A percentile compares a stretch with the other conserved stretches of the same genome.
Conservation (phyloP, 2,113 vertebrate genomes). For the Phyllostomus discolor region DNA sequence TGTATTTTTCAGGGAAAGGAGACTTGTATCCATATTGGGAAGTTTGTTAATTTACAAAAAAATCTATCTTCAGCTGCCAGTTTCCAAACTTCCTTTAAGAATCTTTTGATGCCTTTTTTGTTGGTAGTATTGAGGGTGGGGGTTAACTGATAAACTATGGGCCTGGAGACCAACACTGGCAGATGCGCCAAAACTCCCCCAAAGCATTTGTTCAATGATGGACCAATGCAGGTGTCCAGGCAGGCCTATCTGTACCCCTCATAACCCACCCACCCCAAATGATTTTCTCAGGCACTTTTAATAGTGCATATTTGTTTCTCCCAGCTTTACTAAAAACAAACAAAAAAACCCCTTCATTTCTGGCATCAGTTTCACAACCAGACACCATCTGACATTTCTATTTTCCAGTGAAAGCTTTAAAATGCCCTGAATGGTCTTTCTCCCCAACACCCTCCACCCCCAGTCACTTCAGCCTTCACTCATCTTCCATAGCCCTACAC, state of each 20-base stretch:
- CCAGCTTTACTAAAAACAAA: not conserved
- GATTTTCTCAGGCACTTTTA: not conserved
- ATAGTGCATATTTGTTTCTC: not conserved
- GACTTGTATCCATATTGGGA: not conserved
- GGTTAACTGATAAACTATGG: not conserved
- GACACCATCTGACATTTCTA: not conserved
- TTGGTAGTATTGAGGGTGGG: not conserved
- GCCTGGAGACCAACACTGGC: not conserved
- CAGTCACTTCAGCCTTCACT: not conserved
- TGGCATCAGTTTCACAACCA: not conserved
- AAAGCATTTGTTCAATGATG: not conserved
- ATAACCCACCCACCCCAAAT: not conserved
- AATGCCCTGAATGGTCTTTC: not conserved
- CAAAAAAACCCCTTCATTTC: not conserved
- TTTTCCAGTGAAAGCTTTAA: not conserved
- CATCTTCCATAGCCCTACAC: no score
- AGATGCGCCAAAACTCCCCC: not conserved
- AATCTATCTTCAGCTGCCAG: not conserved
- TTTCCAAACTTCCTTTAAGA: not conserved
- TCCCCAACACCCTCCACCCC: not conserved
- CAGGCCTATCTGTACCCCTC: not conserved
- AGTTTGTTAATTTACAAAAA: not conserved
- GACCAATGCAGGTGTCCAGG: not conserved
- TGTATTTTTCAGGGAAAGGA: not conserved
- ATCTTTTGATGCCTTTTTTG: not conserved